These are phyloP conservation scores for Hyles lineata DNA, from an alignment of 2,888 invertebrate genomes.

Conservation along the genomic window DNA sequence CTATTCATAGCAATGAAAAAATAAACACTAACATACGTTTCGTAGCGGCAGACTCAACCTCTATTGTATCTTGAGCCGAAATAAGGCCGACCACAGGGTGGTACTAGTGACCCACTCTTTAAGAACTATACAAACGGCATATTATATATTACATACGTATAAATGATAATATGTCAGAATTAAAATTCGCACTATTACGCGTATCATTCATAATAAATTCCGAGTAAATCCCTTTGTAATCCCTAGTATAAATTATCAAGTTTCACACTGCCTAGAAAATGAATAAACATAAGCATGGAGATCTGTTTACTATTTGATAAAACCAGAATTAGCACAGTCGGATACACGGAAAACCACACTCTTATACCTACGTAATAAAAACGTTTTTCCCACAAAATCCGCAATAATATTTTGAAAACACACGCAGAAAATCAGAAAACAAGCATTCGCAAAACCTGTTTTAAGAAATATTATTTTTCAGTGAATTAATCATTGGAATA, in stretches of 20 bases:
- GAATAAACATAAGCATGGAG: background rate
- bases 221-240: background rate
- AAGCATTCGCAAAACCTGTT: slow-evolving; percentile 1
- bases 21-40: no score
- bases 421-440: slow-evolving; percentile 2
- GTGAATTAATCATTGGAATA: background rate
- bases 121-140: no score
- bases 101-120: no score
- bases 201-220: background rate
- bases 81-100: no score
- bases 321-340: background rate
- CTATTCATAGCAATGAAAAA: no score
- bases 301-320: slow-evolving; percentile 26
- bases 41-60: no score
- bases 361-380: background rate
- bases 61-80: no score
- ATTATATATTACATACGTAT: no score
- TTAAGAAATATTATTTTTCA: slow-evolving; percentile 5
- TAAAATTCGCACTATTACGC: background rate
- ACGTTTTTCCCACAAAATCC: background rate
- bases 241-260: background rate
- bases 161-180: background rate
- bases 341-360: background rate
- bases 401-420: slow-evolving; percentile 7
- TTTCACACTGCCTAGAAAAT: background rate